Evolutionary conservation across 2,888 invertebrate genomes (phyloP).

Genomic region (Ceratothoa steindachneri): DNA sequence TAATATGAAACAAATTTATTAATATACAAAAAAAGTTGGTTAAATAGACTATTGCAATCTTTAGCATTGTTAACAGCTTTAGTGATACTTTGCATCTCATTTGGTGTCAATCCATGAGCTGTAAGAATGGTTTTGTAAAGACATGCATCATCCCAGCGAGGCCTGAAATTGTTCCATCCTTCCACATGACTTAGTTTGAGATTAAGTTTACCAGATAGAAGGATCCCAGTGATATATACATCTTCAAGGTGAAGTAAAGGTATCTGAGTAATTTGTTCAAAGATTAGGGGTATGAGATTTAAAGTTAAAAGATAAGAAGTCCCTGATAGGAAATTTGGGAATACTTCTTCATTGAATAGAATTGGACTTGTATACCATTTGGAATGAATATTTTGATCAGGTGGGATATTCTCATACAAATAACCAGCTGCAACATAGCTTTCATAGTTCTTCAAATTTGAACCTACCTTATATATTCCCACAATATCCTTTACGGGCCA

Average conservation of each 20-base stretch:
- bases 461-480: constrained; percentile 17
- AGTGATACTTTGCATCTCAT: constrained; percentile 17
- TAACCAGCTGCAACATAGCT: constrained; percentile 50
- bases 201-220: constrained; percentile 38
- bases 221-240: constrained; percentile 51
- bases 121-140: constrained; percentile 19
- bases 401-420: constrained; percentile 49
- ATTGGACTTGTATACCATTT: constrained; percentile 51
- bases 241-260: constrained; percentile 51
- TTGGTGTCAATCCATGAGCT: constrained; percentile 34
- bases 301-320: constrained; percentile 51
- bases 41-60: not conserved
- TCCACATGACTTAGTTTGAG: constrained; percentile 39
- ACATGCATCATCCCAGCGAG: constrained; percentile 27
- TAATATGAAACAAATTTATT: not conserved
- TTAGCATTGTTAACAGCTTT: not conserved
- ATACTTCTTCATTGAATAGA: constrained; percentile 48
- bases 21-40: not conserved
- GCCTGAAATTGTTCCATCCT: constrained; percentile 26
- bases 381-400: constrained; percentile 50
- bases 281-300: constrained; percentile 49
- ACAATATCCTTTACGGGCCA: not conserved
- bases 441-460: constrained; percentile 17
- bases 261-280: constrained; percentile 47
- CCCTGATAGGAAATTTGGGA: constrained; percentile 51